A percentile compares a stretch with the other conserved stretches of the same genome.
Conservation (phyloP, 2,113 vertebrate species). For the Scomber scombrus region DNA sequence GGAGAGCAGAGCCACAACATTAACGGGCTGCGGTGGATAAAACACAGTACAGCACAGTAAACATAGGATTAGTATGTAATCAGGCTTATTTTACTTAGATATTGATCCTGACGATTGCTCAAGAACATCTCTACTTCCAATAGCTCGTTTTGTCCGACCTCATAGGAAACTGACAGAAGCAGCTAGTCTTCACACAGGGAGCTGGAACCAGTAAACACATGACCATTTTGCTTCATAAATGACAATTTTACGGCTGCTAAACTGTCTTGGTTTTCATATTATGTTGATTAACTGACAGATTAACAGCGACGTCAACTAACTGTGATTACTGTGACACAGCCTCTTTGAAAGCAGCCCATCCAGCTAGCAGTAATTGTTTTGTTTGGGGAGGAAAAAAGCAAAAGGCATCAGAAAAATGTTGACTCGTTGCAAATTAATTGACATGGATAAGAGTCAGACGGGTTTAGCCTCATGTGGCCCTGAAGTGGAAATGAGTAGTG, state of each 20-base stretch:
- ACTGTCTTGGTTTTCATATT: neutral
- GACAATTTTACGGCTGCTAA: neutral
- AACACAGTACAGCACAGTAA: too few species aligned
- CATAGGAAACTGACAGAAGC: neutral
- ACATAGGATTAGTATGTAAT: too few species aligned
- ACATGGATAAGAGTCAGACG: slow-evolving; percentile 27
- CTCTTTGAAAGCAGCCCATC: neutral
- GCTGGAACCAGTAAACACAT: neutral
- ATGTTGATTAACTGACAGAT: neutral
- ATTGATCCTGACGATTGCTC: too few species aligned
- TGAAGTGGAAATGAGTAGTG: slow-evolving; percentile 48
- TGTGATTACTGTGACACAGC: neutral
- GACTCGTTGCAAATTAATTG: slow-evolving; percentile 39
- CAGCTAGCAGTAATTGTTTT: slow-evolving; percentile 19
- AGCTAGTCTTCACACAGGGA: neutral
- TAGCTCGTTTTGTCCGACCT: too few species aligned
- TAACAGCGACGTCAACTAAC: too few species aligned
- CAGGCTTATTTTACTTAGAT: too few species aligned
- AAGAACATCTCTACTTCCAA: too few species aligned
- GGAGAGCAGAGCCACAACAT: too few species aligned
- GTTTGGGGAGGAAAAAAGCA: neutral
- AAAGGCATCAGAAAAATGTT: slow-evolving; percentile 5
- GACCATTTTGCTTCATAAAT: neutral
- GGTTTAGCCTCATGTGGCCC: slow-evolving; percentile 35
- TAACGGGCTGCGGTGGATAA: too few species aligned